Base-by-base conservation (phyloP, 2,888 invertebrate species). In the Latrodectus elegans region DNA sequence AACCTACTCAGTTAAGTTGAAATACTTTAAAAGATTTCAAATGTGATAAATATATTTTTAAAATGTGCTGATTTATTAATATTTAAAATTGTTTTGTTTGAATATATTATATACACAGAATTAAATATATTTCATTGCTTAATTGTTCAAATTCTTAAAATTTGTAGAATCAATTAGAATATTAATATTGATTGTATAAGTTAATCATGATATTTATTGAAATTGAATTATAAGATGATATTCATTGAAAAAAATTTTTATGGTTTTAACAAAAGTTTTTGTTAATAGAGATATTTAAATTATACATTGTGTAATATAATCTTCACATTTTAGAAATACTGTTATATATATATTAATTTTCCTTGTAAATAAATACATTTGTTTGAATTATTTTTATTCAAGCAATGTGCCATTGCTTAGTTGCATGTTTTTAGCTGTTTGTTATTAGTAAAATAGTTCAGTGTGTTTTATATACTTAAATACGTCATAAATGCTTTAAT, bases 341-440 rank as follows among this genome's bases (percentile, higher is more conserved):
- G 38, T 38, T 38, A 38, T 38, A 38, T 38, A 38, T 38, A 38
- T 38, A 38, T 38, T 38, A 38, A 38, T 38, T 38, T 38, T 38
- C 6, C 38, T 38, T 70, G 15, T 11, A 55, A 52, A 65, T 78
- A 78, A 51, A 78, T 78, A 70, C n/a, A 73, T 55, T 14, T 70
- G 70, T 78, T 15, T 70, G 78, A 65, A 55, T n/a, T 75, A 67
- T 65, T 72, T 70, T 71, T 51, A 38, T 71, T 17, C 76, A 80
- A 80, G 86, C 81, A 87, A 87, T 81, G 86, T 87, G 86, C 81
- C 81, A 87, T 87, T 87, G 86, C 81, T 86, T 74, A 26, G 52
- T 67, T 70, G 60, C 70, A n/a, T 52, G 77, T 72, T 60, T 60
- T 60, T 60, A 15, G 60, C 60, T 60, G 12, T 60, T 60, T 60